Percentiles rank a stretch among this genome's conserved stretches.
These are phyloP conservation scores for Eupithecia pulchellata DNA, from an alignment of 2,888 invertebrate species.

Conservation along the genomic window DNA sequence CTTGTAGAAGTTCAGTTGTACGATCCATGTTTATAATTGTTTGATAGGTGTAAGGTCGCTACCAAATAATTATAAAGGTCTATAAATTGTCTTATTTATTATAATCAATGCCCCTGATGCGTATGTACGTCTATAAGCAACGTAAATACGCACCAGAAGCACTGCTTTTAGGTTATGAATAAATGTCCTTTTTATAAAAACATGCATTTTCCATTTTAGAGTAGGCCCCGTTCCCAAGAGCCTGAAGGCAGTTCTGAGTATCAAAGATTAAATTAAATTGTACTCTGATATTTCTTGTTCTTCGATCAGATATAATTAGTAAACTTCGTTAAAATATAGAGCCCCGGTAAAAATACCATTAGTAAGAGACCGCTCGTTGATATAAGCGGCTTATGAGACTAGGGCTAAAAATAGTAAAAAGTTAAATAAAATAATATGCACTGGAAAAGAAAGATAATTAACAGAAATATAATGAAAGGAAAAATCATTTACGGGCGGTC, in stretches of 20 bases:
- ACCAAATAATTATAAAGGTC: background rate
- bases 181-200: background rate
- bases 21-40: background rate
- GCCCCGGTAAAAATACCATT: background rate
- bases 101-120: background rate
- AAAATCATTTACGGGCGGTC: no score
- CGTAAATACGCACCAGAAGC: background rate
- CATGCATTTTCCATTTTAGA: background rate
- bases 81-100: background rate
- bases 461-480: no score
- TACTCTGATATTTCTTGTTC: background rate
- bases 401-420: no score
- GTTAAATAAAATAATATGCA: no score
- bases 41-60: background rate
- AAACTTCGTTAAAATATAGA: background rate
- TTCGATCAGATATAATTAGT: background rate
- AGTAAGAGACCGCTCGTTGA: no score
- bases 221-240: background rate
- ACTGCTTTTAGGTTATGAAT: constrained; percentile 1
- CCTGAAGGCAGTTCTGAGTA: background rate
- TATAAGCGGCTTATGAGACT: no score
- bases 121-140: background rate
- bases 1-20: background rate
- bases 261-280: background rate
- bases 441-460: no score